A percentile compares a stretch with the other conserved stretches of the same genome.
phyloP scores from a whole-genome alignment of 2,888 invertebrate species.

The Agrochola macilenta region DNA sequence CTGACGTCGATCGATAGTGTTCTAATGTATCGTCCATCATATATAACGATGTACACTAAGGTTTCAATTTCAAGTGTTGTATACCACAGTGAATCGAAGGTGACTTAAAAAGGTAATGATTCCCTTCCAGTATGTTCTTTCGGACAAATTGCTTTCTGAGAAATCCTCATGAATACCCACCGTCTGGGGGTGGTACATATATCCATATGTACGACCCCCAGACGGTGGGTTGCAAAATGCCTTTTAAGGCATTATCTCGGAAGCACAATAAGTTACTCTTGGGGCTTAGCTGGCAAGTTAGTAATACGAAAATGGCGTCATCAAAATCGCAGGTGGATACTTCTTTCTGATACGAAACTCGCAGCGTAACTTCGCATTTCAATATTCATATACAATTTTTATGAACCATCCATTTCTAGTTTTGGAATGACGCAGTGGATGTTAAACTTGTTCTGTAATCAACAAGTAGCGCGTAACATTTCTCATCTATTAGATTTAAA shows the following conservation, averaged over 20 bases:
- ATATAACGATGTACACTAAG: not conserved
- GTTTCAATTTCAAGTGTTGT: constrained; percentile 18
- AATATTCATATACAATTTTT: not conserved
- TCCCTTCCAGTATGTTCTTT: not conserved
- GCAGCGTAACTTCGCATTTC: not conserved
- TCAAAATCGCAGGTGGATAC: not conserved
- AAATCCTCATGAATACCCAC: not conserved
- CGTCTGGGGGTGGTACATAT: no score
- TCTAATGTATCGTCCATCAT: constrained; percentile 1
- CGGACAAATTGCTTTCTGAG: not conserved
- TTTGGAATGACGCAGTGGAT: constrained; percentile 3
- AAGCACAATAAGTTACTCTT: constrained; percentile 7
- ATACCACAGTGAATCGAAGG: not conserved
- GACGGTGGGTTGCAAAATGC: no score
- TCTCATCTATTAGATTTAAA: not conserved
- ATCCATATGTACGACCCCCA: no score
- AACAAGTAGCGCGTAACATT: not conserved
- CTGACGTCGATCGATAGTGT: not conserved
- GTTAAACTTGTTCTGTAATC: constrained; percentile 29
- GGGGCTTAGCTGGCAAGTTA: constrained; percentile 3
- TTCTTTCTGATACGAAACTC: not conserved
- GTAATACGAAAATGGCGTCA: constrained; percentile 13
- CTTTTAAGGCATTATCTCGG: not conserved
- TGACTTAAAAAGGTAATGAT: not conserved
- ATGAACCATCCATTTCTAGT: not conserved